Percentiles rank a stretch among this genome's conserved stretches.
These are phyloP conservation scores for Oscarella lobularis DNA, from an alignment of 37 sponge, comb jelly and placozoan species.

Conservation along the genomic window DNA sequence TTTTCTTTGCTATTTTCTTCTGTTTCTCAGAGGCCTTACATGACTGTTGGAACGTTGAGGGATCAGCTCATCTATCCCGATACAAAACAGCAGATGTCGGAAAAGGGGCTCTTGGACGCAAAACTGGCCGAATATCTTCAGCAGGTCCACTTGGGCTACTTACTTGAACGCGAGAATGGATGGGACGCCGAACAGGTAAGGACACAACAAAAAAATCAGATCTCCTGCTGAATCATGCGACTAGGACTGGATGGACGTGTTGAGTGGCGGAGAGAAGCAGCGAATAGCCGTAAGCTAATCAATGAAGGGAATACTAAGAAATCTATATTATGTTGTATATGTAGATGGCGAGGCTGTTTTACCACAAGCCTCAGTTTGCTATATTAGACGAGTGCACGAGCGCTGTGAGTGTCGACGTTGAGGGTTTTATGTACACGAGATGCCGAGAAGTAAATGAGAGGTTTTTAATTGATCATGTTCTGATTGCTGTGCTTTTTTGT, in stretches of 20 bases:
- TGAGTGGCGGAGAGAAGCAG: conserved; percentile 96
- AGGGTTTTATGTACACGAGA: conserved; percentile 75
- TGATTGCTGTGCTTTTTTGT: not conserved
- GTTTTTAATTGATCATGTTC: not conserved
- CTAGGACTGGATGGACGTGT: conserved; percentile 96
- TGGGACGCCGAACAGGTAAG: not conserved
- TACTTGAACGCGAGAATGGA: not conserved
- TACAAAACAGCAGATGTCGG: conserved; percentile 36
- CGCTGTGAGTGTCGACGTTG: conserved; percentile 93
- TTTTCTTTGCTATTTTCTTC: not conserved
- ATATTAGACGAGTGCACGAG: conserved; percentile 94
- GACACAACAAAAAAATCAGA: not conserved
- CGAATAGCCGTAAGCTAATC: conserved; percentile 65
- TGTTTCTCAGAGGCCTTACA: conserved; percentile 62
- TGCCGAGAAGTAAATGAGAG: conserved; percentile 59
- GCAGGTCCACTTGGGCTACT: conserved; percentile 22
- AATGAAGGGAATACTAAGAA: not conserved
- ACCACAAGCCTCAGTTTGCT: conserved; percentile 91
- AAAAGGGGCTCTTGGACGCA: conserved; percentile 57
- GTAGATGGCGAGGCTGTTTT: conserved; percentile 89
- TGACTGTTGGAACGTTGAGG: conserved; percentile 79
- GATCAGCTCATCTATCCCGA: conserved; percentile 95
- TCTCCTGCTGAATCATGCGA: too few species aligned
- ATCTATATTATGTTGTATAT: too few species aligned
- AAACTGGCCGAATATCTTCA: conserved; percentile 41